Evolutionary conservation across 2,797 vertebrate genomes (phyloP).

Genomic region (Botia kubotai): DNA sequence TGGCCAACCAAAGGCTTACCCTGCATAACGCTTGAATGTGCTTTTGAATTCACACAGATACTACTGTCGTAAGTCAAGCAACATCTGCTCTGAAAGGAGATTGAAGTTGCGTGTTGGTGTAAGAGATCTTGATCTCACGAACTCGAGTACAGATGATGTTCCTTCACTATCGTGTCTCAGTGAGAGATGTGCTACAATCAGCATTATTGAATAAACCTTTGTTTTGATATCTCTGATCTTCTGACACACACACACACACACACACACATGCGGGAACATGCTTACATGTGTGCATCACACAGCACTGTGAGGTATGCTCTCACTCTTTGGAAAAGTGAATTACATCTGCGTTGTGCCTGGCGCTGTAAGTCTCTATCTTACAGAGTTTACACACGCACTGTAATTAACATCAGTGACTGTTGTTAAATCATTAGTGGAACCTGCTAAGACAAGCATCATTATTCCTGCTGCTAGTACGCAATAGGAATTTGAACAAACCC

Average conservation of each 20-base stretch:
- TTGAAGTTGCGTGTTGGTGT: conserved; percentile 12
- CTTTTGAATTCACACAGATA: conserved; percentile 69
- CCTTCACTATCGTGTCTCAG: conserved; percentile 52
- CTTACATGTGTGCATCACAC: conserved; percentile 20
- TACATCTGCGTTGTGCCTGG: conserved; percentile 14
- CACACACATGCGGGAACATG: conserved; percentile 35
- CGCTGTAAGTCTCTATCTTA: conserved; percentile 7
- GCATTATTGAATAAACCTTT: conserved; percentile 68
- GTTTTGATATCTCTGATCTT: conserved; percentile 55
- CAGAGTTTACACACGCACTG: neutral
- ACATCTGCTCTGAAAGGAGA: conserved; percentile 50
- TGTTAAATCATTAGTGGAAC: conserved; percentile 14
- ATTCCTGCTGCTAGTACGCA: neutral
- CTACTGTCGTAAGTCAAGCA: conserved; percentile 49
- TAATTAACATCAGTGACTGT: conserved; percentile 2
- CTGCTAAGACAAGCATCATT: neutral
- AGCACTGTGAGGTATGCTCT: conserved; percentile 20
- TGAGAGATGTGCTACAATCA: conserved; percentile 70
- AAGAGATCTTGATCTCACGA: conserved; percentile 23
- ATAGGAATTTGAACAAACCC: conserved; percentile 11
- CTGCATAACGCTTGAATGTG: too few relatives aligned
- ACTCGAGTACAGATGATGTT: conserved; percentile 57
- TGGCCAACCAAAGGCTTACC: too few relatives aligned
- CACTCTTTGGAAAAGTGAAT: neutral
- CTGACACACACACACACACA: conserved; percentile 47